A percentile compares a stretch with the other conserved stretches of the same genome.
Conservation (phyloP, 37 sponge, comb jelly and placozoan genomes). For the Geodia barretti region DNA sequence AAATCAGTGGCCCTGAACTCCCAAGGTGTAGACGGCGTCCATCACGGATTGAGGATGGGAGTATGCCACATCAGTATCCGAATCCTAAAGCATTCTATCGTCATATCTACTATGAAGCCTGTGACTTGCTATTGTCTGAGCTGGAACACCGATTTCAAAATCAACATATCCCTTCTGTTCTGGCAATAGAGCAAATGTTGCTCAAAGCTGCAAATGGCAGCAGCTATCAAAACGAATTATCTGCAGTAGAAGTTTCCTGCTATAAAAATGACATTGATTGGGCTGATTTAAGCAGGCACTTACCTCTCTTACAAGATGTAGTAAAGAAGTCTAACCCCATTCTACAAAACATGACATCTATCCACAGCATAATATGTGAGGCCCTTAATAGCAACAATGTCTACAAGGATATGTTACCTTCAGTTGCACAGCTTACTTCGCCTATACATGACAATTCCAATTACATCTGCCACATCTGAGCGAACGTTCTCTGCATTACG, state of each 20-base stretch:
- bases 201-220: constrained; percentile 48
- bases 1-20: constrained; percentile 42
- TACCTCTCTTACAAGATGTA: constrained; percentile 50
- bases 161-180: constrained; percentile 14
- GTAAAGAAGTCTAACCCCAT: constrained; percentile 26
- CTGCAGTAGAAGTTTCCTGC: constrained; percentile 26
- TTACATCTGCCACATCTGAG: constrained; percentile 73
- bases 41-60: constrained; percentile 35
- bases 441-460: constrained; percentile 68
- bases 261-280: constrained; percentile 62
- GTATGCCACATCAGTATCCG: constrained; percentile 25
- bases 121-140: constrained; percentile 43
- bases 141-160: constrained; percentile 44
- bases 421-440: constrained; percentile 44
- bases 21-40: constrained; percentile 57
- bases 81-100: constrained; percentile 42
- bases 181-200: constrained; percentile 32
- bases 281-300: constrained; percentile 27
- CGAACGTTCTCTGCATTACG: constrained; percentile 55
- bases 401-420: constrained; percentile 34
- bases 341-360: constrained; percentile 55
- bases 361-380: constrained; percentile 63
- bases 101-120: constrained; percentile 59
- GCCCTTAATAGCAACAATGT: constrained; percentile 40
- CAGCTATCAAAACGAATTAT: constrained; percentile 10